phyloP scores from a whole-genome alignment of 2,113 vertebrate species.

The Pleuronectes platessa region DNA sequence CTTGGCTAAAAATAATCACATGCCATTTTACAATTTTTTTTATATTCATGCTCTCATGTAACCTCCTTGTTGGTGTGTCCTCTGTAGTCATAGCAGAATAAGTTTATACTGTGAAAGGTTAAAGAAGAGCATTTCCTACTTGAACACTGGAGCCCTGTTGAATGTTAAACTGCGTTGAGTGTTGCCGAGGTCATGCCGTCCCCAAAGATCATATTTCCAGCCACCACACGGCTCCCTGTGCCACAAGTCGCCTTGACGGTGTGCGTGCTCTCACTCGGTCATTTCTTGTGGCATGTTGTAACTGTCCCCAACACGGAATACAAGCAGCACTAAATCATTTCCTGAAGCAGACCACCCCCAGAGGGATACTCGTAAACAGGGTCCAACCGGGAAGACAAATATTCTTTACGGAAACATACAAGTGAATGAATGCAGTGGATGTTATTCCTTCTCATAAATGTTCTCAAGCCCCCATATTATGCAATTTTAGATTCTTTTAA shows the following conservation, averaged over 20 bases:
- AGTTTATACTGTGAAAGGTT: slow-evolving; percentile 66
- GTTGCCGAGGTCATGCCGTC: slow-evolving; percentile 70
- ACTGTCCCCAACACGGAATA: slow-evolving; percentile 27
- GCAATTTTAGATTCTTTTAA: neutral
- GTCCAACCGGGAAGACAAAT: slow-evolving; percentile 11
- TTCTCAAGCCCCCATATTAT: neutral
- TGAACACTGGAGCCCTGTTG: slow-evolving; percentile 38
- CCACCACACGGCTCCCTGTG: slow-evolving; percentile 32
- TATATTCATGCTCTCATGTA: slow-evolving; percentile 30
- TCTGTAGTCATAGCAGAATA: slow-evolving; percentile 69
- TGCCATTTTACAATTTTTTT: slow-evolving; percentile 34
- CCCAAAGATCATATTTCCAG: slow-evolving; percentile 73
- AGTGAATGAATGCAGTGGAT: neutral
- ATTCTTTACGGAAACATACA: neutral
- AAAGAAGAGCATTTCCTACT: slow-evolving; percentile 60
- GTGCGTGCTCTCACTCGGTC: slow-evolving; percentile 30
- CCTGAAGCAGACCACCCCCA: slow-evolving; percentile 53
- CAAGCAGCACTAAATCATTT: slow-evolving; percentile 64
- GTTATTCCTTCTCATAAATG: neutral
- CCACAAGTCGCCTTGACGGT: slow-evolving; percentile 24
- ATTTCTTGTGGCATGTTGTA: slow-evolving; percentile 40
- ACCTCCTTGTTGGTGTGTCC: slow-evolving; percentile 48
- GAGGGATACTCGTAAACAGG: slow-evolving; percentile 25
- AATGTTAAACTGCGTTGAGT: slow-evolving; percentile 62
- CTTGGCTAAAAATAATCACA: slow-evolving; percentile 42